Base-by-base conservation (phyloP, 2,888 invertebrate species). In the Suillia variegata region DNA sequence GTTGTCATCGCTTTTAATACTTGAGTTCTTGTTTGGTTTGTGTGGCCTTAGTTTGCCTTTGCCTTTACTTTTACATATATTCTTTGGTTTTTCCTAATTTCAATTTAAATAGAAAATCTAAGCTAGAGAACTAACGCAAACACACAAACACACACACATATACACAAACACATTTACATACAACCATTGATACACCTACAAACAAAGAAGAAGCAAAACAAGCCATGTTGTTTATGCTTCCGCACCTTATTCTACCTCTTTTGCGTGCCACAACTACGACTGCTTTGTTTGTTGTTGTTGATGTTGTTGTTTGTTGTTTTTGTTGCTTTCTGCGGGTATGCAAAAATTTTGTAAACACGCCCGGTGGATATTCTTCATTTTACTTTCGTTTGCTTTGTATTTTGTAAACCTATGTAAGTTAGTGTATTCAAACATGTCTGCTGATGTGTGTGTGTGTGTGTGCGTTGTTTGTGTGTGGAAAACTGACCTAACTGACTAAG, bases 31-130 rank as follows among this genome's bases (percentile, higher is more conserved):
- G 33, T 20, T 54, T 2, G 8, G 21, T 48, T 18, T 49, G 48
- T 55, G 12, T 47, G 17, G 24, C 2, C 38, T 42, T 54, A 31
- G 18, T 21, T 21, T 42, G 20, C 8, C 3, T 42, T 13, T 56
- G 48, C 50, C 17, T 50, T 52, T 5, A 13, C 22, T 57, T 38
- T 21, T 56, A 49, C 50, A n/a, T 50, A 33, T 18, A n/a, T 52
- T 57, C 51, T 33, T 17, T 50, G 26, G 12, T 26, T 42, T 18
- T 57, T 21, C 59, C 62, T 67, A 65, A 71, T 71, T 71, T 69
- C 50, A 63, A 67, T 69, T 68, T 58, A 64, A 73, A 70, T 61
- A 61, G 55, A 42, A 54, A 54, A n/a, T 38, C 38, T 13, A 59
- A 12, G 45, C 18, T n/a, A n/a, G n/a, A n/a, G n/a, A n/a, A n/a